Base-by-base conservation (phyloP, 2,797 vertebrate species). In the Lophius americanus region DNA sequence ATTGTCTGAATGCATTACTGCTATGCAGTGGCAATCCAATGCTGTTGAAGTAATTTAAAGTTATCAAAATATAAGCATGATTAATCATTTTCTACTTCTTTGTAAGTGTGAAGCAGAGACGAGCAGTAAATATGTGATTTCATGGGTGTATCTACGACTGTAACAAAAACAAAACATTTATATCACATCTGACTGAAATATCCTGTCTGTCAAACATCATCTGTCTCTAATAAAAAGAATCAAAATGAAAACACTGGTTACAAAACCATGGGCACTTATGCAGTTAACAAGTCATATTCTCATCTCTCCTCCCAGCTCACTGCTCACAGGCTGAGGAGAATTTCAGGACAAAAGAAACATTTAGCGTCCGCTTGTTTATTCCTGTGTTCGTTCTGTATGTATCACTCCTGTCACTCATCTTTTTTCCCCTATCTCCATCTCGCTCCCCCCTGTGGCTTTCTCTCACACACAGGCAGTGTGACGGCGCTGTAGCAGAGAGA, bases 361-460 rank as follows among this genome's bases (percentile, higher is more conserved):
- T 88, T 88, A 92, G 89, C 85, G 85, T 90, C 84, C 83, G 80
- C 86, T 88, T 93, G 91, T 94, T 95, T 93, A 92, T 93, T 92
- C 92, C 91, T 89, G 84, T 80, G 82, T 85, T 88, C 66, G 51
- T 82, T 78, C 89, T 79, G 82, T 94, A 92, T 93, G 92, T 94
- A 93, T 91, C 92, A 88, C 76, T 81, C 81, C 88, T 92, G 92
- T 93, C 93, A 93, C 86, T 94, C 93, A 92, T 92, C 82, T 88
- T 87, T 87, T 81, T 79, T 70, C 51, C 10, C 12, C 61, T 56
- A 84, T 80, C 78, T 85, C 86, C 66, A 78, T 85, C 85, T 85
- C 83, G 44, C 79, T 89, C 90, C 94, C 93, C 93, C 87, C 92
- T 94, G 95, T 93, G 93, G 95, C 94, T 95, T 92, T 92, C 92